Conservation (phyloP, 2,113 vertebrate genomes). For the Cyanoderma ruficeps region DNA sequence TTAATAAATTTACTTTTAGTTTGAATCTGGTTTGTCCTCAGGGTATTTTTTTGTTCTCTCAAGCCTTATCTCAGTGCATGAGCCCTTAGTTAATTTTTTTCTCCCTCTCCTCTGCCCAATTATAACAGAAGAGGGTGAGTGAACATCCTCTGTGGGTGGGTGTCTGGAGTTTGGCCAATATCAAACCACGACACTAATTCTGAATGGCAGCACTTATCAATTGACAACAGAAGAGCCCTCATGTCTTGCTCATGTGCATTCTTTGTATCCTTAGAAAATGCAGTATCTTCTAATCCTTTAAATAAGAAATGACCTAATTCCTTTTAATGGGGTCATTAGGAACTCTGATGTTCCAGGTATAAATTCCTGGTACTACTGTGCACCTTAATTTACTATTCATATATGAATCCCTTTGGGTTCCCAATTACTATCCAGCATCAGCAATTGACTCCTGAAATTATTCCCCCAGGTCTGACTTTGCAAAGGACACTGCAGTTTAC, state of each 20-base stretch:
- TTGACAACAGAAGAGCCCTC: background rate
- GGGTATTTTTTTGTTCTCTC: background rate
- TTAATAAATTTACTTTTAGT: background rate
- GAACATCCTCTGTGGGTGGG: background rate
- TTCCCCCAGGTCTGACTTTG: conserved; percentile 65
- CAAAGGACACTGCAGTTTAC: conserved; percentile 70
- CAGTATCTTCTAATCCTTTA: conserved; percentile 55
- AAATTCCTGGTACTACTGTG: conserved; percentile 60
- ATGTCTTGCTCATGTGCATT: background rate
- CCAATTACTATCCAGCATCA: conserved; percentile 64
- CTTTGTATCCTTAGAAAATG: conserved; percentile 52
- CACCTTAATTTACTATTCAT: conserved; percentile 71
- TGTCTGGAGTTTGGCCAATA: background rate
- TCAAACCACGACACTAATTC: background rate
- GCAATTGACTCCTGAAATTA: conserved; percentile 67
- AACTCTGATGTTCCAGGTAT: conserved; percentile 43
- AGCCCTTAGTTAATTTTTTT: fast-evolving
- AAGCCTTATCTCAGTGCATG: background rate
- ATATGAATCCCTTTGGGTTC: conserved; percentile 57
- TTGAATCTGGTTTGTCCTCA: background rate
- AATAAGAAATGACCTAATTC: conserved; percentile 70
- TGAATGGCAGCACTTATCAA: background rate
- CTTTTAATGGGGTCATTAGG: conserved; percentile 64
- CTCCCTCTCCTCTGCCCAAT: background rate
- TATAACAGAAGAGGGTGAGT: background rate